Base-by-base conservation (phyloP, 2,888 invertebrate species). In the Yponomeuta sedellus region DNA sequence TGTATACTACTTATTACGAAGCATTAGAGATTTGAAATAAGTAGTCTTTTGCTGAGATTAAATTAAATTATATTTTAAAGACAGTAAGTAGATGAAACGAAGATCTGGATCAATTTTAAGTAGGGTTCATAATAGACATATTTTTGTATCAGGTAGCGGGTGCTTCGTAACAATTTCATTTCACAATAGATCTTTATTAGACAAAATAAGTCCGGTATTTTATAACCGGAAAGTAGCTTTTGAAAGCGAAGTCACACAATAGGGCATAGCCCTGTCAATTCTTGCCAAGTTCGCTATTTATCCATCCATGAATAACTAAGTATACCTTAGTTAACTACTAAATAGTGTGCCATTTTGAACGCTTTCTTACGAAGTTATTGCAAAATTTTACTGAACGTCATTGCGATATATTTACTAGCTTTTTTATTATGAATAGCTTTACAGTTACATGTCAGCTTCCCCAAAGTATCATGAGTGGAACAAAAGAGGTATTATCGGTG, bases 391-490 rank as follows among this genome's bases (percentile, higher is more conserved):
- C 25, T 78, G 70, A 79, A 61, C 16, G n/a, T n/a, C 63, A 63
- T 20, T 63, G 19, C 59, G 63, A 63, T 63, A 22, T 86, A 88
- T 85, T 88, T 87, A 84, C 81, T 88, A 88, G 86, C 82, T 82
- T 84, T 82, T 80, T 83, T 85, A 80, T 80, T 61, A 44, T 79
- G 78, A 82, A 79, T 89, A 88, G 89, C 77, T 83, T 86, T 85
- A 87, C 88, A 86, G 86, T 85, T 86, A 84, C 87, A 89, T 88
- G 88, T 89, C 88, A 85, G 85, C 88, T 89, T 87, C 85, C 85
- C 85, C 88, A 89, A 77, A 86, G 63, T 66, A 67, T 66, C 67
- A 69, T 70, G 68, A 70, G 67, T 71, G 71, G 71, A 70, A 68
- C 67, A 68, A 68, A 69, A 67, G 68, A 71, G 71, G 71, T 71